phyloP scores from a whole-genome alignment of 2,113 vertebrate genomes.

The Hemibagrus wyckioides region DNA sequence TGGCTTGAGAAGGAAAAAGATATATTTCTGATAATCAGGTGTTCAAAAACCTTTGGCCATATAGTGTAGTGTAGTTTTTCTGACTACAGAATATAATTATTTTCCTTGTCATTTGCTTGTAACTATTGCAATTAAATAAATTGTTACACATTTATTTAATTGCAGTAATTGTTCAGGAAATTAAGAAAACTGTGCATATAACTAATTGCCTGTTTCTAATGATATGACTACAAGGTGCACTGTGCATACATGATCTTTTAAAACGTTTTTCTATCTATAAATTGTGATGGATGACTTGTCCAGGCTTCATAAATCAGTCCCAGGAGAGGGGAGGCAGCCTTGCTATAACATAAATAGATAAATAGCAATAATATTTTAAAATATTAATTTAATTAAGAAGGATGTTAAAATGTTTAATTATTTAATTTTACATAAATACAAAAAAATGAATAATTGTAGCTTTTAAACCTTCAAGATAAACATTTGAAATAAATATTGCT shows the following conservation, averaged over 20 bases:
- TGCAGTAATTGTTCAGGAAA: not conserved
- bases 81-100: not conserved
- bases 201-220: not conserved
- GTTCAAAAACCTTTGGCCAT: not conserved
- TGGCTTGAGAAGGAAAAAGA: not conserved
- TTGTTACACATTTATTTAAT: not conserved
- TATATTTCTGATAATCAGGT: not conserved
- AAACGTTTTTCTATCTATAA: not conserved
- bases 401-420: not conserved
- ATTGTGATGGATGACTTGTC: not conserved
- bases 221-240: not conserved
- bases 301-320: not conserved
- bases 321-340: not conserved
- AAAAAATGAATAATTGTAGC: not conserved
- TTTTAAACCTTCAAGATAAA: not conserved
- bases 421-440: not conserved
- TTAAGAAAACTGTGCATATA: not conserved
- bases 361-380: not conserved
- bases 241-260: not conserved
- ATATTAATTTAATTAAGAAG: not conserved
- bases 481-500: not conserved
- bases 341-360: not conserved
- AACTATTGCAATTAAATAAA: no score
- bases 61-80: not conserved
- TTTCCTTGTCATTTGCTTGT: not conserved